These are phyloP conservation scores for Xenentodon cancila DNA, from an alignment of 2,797 vertebrate genomes.

Conservation along the genomic window DNA sequence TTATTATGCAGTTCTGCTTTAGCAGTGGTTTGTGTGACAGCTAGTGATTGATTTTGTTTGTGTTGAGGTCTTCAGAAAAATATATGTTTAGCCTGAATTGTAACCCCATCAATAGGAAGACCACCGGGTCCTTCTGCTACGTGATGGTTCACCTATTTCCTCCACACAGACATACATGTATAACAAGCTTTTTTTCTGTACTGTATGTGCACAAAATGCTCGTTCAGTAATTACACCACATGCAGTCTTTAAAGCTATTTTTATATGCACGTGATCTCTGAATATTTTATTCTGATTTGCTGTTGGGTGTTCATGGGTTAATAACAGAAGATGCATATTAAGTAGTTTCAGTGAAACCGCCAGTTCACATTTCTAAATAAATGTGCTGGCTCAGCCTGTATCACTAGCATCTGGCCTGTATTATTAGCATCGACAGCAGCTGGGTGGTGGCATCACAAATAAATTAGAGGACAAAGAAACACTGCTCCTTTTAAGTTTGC, in stretches of 20 bases:
- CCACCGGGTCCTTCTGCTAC: conserved; percentile 47
- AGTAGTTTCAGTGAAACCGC: not conserved
- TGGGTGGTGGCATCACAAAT: too few species aligned
- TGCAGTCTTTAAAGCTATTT: not conserved
- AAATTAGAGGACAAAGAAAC: too few species aligned
- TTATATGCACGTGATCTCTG: not conserved
- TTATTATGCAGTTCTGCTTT: conserved; percentile 71
- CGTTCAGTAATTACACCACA: not conserved
- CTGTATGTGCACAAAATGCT: not conserved
- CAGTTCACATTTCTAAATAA: too few species aligned
- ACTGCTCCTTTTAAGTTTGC: too few species aligned
- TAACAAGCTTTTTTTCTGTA: not conserved
- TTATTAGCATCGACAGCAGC: too few species aligned
- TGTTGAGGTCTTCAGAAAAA: conserved; percentile 57
- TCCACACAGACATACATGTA: conserved; percentile 9
- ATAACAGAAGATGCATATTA: not conserved
- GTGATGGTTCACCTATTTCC: conserved; percentile 38
- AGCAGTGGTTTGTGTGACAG: conserved; percentile 66
- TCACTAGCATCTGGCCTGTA: too few species aligned
- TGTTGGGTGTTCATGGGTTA: too few species aligned
- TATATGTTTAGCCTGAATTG: conserved; percentile 57
- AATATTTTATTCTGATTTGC: not conserved
- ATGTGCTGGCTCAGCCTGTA: too few species aligned
- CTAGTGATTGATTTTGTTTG: conserved; percentile 76
- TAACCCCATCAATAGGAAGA: conserved; percentile 44